Conservation (phyloP, 2,888 invertebrate genomes). For the Drosophila anomalipes region DNA sequence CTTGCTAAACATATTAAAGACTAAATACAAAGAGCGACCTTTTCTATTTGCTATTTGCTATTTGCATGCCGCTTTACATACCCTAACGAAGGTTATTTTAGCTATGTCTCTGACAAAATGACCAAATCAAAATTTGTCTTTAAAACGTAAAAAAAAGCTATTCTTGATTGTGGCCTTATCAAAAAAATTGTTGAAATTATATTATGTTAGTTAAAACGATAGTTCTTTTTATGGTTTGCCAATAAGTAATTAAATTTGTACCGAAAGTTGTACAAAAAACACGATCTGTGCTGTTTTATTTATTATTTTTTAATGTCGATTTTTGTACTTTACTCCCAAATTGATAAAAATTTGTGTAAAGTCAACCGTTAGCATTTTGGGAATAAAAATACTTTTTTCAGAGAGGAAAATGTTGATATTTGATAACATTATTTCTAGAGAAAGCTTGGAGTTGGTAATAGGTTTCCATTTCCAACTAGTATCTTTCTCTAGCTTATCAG, state of each 20-base stretch:
- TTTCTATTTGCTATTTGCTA: slow-evolving; percentile 22
- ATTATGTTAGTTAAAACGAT: background rate
- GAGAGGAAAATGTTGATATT: background rate
- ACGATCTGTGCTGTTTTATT: too few species aligned
- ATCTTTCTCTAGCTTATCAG: background rate
- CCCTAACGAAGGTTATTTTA: background rate
- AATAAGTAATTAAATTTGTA: background rate
- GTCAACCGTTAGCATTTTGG: background rate
- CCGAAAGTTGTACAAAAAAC: too few species aligned
- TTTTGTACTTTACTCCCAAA: too few species aligned
- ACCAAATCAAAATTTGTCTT: background rate
- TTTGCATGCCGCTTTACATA: slow-evolving; percentile 11
- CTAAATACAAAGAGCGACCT: slow-evolving; percentile 31
- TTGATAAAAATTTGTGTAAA: too few species aligned
- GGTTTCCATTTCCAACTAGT: background rate
- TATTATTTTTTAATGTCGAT: too few species aligned
- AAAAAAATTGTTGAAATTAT: background rate
- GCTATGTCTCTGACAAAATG: too few species aligned
- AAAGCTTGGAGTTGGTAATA: background rate
- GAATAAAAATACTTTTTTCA: background rate
- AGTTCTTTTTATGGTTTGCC: background rate
- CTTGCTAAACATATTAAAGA: slow-evolving; percentile 28
- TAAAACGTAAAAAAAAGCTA: background rate
- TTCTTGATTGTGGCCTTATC: background rate
- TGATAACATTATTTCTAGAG: background rate